Conservation (phyloP, 1,140 invertebrate species). For the Magallana angulata region DNA sequence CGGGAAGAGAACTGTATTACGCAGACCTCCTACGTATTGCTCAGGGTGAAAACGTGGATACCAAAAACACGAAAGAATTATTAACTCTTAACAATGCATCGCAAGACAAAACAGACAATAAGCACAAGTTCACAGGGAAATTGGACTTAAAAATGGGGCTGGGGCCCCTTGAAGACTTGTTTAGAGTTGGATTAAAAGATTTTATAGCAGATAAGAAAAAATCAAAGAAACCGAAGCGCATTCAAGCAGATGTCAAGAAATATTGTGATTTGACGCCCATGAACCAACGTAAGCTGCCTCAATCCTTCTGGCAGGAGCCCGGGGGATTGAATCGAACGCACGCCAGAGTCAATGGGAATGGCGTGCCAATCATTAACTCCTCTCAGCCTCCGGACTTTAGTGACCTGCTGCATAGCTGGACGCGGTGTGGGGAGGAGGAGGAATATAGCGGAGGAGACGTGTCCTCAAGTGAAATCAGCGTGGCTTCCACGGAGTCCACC, state of each 20-base stretch:
- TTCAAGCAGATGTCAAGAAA: conserved; percentile 64
- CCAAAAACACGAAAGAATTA: conserved; percentile 52
- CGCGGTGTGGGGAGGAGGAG: conserved; percentile 58
- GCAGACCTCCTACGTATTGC: conserved; percentile 74
- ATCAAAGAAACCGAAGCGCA: conserved; percentile 64
- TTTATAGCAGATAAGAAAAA: conserved; percentile 64
- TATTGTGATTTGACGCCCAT: conserved; percentile 67
- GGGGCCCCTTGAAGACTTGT: conserved; percentile 72
- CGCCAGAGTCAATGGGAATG: conserved; percentile 41
- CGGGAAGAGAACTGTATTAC: conserved; percentile 75
- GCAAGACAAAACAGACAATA: conserved; percentile 59
- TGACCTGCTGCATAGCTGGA: conserved; percentile 74
- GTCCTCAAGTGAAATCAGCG: conserved; percentile 69
- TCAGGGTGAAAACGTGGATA: conserved; percentile 69
- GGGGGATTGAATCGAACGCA: conserved; percentile 42
- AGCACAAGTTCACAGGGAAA: conserved; percentile 66
- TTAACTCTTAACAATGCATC: conserved; percentile 49
- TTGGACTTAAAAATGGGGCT: conserved; percentile 67
- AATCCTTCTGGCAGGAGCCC: conserved; percentile 74
- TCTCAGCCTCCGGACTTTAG: conserved; percentile 73
- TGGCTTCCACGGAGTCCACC: conserved; percentile 54
- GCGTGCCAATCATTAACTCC: conserved; percentile 48
- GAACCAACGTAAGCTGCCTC: conserved; percentile 71
- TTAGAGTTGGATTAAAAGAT: conserved; percentile 70
- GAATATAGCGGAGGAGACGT: conserved; percentile 59